Percentiles rank a stretch among this genome's conserved stretches.
These are phyloP conservation scores for Carassius auratus DNA, from an alignment of 2,113 vertebrate species.

Conservation along the genomic window DNA sequence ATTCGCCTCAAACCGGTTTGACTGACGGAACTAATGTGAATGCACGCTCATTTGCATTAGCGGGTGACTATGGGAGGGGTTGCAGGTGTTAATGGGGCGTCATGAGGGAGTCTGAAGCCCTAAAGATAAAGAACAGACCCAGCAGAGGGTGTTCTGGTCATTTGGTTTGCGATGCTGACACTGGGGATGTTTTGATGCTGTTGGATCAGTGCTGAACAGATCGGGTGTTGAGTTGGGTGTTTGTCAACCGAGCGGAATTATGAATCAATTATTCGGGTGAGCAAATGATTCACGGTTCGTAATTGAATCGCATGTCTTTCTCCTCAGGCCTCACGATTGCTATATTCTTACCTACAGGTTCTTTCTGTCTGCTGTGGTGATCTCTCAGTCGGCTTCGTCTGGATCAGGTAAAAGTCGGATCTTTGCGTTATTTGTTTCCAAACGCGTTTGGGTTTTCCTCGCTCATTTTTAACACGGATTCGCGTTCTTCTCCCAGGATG, in stretches of 20 bases:
- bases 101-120: slow-evolving; percentile 22
- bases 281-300: background rate
- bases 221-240: background rate
- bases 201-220: background rate
- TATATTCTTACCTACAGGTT: slow-evolving; percentile 41
- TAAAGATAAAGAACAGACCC: slow-evolving; percentile 29
- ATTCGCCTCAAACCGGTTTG: slow-evolving; percentile 14
- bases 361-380: slow-evolving; percentile 42
- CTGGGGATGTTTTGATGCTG: slow-evolving; percentile 8
- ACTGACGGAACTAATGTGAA: slow-evolving; percentile 19
- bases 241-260: background rate
- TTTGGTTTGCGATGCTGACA: background rate
- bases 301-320: background rate
- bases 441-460: background rate
- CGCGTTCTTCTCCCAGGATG: slow-evolving; percentile 48
- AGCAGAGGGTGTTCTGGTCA: background rate
- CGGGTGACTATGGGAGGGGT: slow-evolving; percentile 36
- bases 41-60: slow-evolving; percentile 9
- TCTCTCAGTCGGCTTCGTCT: slow-evolving; percentile 24
- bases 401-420: slow-evolving; percentile 54
- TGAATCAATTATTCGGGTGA: slow-evolving; percentile 34
- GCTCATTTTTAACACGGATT: background rate
- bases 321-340: background rate
- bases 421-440: background rate
- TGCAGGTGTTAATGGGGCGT: slow-evolving; percentile 69